Base-by-base conservation (phyloP, 2,113 vertebrate genomes). In the Cepphus grylle region DNA sequence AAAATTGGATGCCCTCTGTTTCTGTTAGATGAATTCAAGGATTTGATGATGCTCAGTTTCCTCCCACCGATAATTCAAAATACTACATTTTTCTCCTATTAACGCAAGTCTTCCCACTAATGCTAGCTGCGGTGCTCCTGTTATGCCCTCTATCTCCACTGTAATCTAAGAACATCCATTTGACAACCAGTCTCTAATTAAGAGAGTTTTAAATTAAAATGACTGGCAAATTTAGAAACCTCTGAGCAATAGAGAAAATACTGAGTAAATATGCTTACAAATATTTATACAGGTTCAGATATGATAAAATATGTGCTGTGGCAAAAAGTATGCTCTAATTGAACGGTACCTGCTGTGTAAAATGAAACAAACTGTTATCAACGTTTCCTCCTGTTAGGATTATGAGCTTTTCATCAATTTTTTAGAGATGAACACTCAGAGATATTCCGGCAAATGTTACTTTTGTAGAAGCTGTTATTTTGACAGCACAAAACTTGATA, bases 381-480 rank as follows among this genome's bases (percentile, higher is more conserved):
- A 8, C 71, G 38, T 92, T 95, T 96, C 65, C 56, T 94, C 13
- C 2, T 90, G 86, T 88, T 91, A 81, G 76, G 74, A 78, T 93
- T 94, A 72, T 70, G 83, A 88, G 86, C 40, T 84, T 85, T 95
- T 93, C 11, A 4, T 93, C 81, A 86, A 10, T 70, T 87, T 93
- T 70, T 87, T 63, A 80, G 85, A 89, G 86, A 67, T 34, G 71
- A 96, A 58, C 56, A 78, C 30, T 71, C 6, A 1, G 62, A 67
- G 70, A 66, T 92, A 87, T 47, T 89, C 80, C 93, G 83, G 59
- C 66, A 88, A 95, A 91, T 84, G 88, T 90, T 86, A 52, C 53
- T 92, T 95, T 66, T 90, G n/a, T 74, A 83, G 93, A 93, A 90
- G 93, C 95, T 96, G 87, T 96, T 92, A 92, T 94, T 97, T 94